Base-by-base conservation (phyloP, 2,888 invertebrate genomes). In the Criorhina ranunculi region DNA sequence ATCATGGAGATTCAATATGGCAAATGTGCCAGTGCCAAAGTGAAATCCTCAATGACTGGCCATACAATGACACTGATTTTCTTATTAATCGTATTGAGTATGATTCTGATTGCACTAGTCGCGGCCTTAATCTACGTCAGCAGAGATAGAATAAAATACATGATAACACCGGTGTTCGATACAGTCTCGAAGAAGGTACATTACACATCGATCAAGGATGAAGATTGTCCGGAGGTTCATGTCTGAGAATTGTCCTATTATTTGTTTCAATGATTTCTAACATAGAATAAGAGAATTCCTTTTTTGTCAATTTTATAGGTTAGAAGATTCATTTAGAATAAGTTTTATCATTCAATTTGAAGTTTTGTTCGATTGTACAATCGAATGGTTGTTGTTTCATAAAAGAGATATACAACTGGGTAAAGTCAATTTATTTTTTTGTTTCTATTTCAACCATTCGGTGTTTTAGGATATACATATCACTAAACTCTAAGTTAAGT, bases 111-210 rank as follows among this genome's bases (percentile, higher is more conserved):
- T 31, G 92, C 92, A 3, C 90, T 95, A 7, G 89, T 95, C 7
- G 91, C 92, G 29, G 93, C 94, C 3, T 92, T 95, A 64, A 91
- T 94, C 19, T 95, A 95, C 88, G 91, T 94, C 35, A 95, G 95
- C 88, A 93, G 94, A 83, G 93, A 93, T 73, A 93, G 93, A 80
- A 91, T 95, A 53, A 93, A 93, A 86, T 92, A 92, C 77, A 93
- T 93, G 89, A 92, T 95, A 44, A 93, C 92, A 33, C 95, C 95
- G 0, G 92, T 95, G 33, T 92, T 95, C 55, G 94, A 95, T 87
- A 93, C 93, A 69, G 94, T 95, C 42, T 93, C 94, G 40, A 93
- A 94, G 89, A 95, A 95, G 89, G 95, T 95, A 40, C 95, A 95
- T 86, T 96, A 96, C 88, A 95, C 95, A 0, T 95, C 95, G 7